Percentiles rank a stretch among this genome's conserved stretches.
phyloP scores from a whole-genome alignment of 2,113 vertebrate species.

The Trichechus manatus region DNA sequence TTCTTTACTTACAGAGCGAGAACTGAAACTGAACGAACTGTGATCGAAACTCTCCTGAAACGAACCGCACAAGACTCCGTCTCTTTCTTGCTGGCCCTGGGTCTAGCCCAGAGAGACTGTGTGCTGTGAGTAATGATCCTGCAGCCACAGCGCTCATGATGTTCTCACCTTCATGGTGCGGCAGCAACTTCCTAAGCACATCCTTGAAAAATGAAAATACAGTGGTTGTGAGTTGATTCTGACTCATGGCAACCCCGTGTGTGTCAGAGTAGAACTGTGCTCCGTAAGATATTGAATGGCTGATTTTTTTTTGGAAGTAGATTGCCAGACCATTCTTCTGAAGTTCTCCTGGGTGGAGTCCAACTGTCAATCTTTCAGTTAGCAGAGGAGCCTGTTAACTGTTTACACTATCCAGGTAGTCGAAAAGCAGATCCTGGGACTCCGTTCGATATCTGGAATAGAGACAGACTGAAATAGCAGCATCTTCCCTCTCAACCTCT shows the following conservation, averaged over 20 bases:
- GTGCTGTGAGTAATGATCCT: not conserved
- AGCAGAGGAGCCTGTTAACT: not conserved
- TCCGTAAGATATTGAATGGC: not conserved
- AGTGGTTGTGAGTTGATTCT: not conserved
- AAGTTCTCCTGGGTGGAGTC: not conserved
- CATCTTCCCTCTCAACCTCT: not conserved
- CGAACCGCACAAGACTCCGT: not conserved
- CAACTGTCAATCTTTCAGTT: not conserved
- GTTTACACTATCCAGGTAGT: not conserved
- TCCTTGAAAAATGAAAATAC: not conserved
- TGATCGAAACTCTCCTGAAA: slow-evolving; percentile 65
- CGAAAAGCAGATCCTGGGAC: not conserved
- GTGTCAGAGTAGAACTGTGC: not conserved
- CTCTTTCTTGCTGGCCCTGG: not conserved
- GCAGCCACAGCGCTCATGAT: rapidly evolving
- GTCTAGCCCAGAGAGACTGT: not conserved
- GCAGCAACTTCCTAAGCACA: not conserved
- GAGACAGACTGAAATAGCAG: not conserved
- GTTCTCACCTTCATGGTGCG: not conserved
- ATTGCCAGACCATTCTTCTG: not conserved
- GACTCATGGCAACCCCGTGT: not conserved
- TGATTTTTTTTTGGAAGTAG: not conserved
- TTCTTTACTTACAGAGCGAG: slow-evolving; percentile 79
- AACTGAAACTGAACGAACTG: slow-evolving; percentile 73
- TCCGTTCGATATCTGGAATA: not conserved